A percentile compares a stretch with the other conserved stretches of the same genome.
Evolutionary conservation across 1,140 invertebrate genomes (phyloP).

Genomic region (Drosophila orosa): DNA sequence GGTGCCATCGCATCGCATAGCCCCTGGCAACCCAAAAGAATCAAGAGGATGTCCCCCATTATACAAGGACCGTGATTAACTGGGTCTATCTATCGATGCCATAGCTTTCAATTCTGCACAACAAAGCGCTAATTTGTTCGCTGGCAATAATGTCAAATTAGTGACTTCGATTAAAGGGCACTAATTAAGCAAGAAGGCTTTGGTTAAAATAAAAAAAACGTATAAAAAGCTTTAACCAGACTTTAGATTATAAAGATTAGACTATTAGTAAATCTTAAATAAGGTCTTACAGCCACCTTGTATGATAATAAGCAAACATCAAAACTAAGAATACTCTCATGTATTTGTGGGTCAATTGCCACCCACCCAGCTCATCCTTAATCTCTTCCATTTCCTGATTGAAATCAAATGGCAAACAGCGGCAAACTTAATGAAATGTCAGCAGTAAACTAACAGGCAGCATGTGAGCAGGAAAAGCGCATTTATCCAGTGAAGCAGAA

Average conservation of each 20-base stretch:
- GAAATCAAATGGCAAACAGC: conserved; percentile 46
- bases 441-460: conserved; percentile 28
- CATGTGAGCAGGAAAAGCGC: conserved; percentile 29
- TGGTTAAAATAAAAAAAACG: too few species aligned
- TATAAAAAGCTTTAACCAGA: too few species aligned
- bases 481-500: conserved; percentile 56
- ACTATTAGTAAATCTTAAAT: too few species aligned
- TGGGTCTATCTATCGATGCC: conserved; percentile 51
- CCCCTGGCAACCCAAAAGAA: conserved; percentile 26
- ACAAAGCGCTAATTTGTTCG: conserved; percentile 56
- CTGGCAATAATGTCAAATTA: conserved; percentile 23
- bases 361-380: conserved; percentile 4
- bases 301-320: too few species aligned
- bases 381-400: conserved; percentile 50
- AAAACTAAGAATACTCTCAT: not conserved
- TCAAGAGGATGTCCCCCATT: conserved; percentile 2
- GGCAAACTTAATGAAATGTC: conserved; percentile 41
- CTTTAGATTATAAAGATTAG: too few species aligned
- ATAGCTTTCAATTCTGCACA: conserved; percentile 62
- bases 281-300: too few species aligned
- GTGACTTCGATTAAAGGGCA: conserved; percentile 2
- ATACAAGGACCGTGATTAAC: conserved; percentile 61
- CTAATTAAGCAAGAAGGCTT: not conserved
- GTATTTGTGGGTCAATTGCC: conserved; percentile 20
- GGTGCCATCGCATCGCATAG: conserved; percentile 36